A percentile compares a stretch with the other conserved stretches of the same genome.
Evolutionary conservation across 2,888 invertebrate genomes (phyloP).

Genomic region (Drosophila cognata): DNA sequence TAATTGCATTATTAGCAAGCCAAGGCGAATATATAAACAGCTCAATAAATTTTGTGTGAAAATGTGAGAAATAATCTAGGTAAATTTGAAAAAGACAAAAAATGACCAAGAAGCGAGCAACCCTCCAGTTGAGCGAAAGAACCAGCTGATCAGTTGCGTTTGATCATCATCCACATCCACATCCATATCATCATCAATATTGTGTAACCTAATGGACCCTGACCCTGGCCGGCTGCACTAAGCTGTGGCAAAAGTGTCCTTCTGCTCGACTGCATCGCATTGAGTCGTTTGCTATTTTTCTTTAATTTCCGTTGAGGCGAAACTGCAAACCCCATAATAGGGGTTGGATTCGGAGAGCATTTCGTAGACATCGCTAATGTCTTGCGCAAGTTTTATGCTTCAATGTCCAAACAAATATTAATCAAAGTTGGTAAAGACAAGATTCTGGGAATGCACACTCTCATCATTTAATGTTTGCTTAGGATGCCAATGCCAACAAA

Average conservation of each 20-base stretch:
- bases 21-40: conserved; percentile 61
- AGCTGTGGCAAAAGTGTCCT: conserved; percentile 81
- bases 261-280: conserved; percentile 64
- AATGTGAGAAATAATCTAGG: conserved; percentile 64
- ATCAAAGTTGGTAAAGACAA: conserved; percentile 59
- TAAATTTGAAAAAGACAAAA: conserved; percentile 8
- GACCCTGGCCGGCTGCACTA: conserved; percentile 76
- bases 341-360: conserved; percentile 46
- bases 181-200: conserved; percentile 70
- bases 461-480: conserved; percentile 49
- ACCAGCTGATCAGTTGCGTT: conserved; percentile 61
- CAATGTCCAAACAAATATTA: conserved; percentile 77
- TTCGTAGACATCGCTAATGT: conserved; percentile 2
- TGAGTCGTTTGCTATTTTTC: conserved; percentile 53
- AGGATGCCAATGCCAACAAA: conserved; percentile 23
- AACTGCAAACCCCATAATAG: conserved; percentile 49
- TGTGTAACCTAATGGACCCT: conserved; percentile 84
- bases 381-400: conserved; percentile 55
- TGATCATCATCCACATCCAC: conserved; percentile 53
- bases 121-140: conserved; percentile 41
- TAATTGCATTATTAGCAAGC: conserved; percentile 79
- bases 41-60: conserved; percentile 61
- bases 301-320: conserved; percentile 56
- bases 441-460: conserved; percentile 7
- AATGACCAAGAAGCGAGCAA: conserved; percentile 30